Percentiles rank a stretch among this genome's conserved stretches.
These are phyloP conservation scores for Bombus consobrinus DNA, from an alignment of 1,140 invertebrate species.

Conservation along the genomic window DNA sequence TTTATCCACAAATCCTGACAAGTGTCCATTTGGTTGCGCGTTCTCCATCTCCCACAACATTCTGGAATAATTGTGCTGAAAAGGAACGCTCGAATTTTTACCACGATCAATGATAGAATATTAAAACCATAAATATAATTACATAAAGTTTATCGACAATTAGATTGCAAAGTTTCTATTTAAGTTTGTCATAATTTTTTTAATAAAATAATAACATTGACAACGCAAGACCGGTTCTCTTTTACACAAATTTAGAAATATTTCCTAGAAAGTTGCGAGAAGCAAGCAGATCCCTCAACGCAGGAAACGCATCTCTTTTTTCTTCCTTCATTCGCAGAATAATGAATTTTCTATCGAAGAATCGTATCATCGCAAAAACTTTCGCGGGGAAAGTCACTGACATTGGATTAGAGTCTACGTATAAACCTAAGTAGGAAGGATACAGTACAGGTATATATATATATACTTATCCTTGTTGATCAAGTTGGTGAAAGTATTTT, in stretches of 20 bases:
- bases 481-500: slow-evolving; percentile 69
- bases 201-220: too few species aligned
- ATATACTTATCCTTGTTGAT: slow-evolving; percentile 38
- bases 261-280: background rate
- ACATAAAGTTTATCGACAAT: too few species aligned
- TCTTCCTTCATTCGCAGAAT: background rate
- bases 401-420: slow-evolving; percentile 44
- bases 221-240: too few species aligned
- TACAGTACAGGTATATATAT: background rate
- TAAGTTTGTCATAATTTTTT: too few species aligned
- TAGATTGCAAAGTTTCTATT: too few species aligned
- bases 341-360: slow-evolving; percentile 7
- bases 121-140: too few species aligned
- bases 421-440: slow-evolving; percentile 39
- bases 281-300: too few species aligned
- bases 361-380: slow-evolving; percentile 43
- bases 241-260: too few species aligned
- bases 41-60: slow-evolving; percentile 88
- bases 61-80: slow-evolving; percentile 83
- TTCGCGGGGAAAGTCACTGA: slow-evolving; percentile 61
- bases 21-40: slow-evolving; percentile 85
- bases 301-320: background rate
- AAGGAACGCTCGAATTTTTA: background rate
- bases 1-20: slow-evolving; percentile 91
- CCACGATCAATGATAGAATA: too few species aligned